Percentiles rank a stretch among this genome's conserved stretches.
Conservation (phyloP, 2,113 vertebrate genomes). For the Porphyrio hochstetteri region DNA sequence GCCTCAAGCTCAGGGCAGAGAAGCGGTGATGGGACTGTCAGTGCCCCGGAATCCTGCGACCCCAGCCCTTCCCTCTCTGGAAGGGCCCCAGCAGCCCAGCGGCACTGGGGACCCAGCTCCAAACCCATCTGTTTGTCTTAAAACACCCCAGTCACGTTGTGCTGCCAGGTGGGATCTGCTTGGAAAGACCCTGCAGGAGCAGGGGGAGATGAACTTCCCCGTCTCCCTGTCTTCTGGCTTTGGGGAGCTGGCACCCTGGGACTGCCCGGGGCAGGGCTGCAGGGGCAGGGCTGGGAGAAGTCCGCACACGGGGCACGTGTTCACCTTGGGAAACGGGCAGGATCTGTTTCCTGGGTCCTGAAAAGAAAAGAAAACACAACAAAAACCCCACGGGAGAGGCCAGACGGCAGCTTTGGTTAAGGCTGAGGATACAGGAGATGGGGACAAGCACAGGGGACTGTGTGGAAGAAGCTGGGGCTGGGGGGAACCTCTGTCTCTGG, state of each 20-base stretch:
- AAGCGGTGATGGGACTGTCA: background rate
- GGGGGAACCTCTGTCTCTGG: background rate
- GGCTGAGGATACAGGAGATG: background rate
- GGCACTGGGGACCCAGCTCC: fast-evolving
- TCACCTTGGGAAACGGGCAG: background rate
- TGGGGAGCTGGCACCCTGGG: background rate
- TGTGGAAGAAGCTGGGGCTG: background rate
- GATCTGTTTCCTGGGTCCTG: background rate
- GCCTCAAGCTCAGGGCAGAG: background rate
- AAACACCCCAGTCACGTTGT: background rate
- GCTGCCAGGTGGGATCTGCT: background rate
- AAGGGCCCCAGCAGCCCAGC: background rate
- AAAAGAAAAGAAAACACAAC: conserved; percentile 13
- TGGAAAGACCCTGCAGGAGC: background rate
- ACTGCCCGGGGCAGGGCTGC: background rate
- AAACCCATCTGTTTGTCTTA: background rate
- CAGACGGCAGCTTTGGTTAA: conserved; percentile 56
- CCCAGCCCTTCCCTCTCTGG: background rate
- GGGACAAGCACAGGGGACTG: background rate
- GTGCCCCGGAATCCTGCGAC: fast-evolving
- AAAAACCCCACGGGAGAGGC: background rate
- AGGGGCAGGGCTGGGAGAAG: background rate
- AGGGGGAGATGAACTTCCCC: background rate
- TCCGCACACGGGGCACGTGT: background rate
- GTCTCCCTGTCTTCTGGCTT: background rate